These are phyloP conservation scores for Microcaecilia unicolor DNA, from an alignment of 2,797 vertebrate genomes.

Conservation along the genomic window DNA sequence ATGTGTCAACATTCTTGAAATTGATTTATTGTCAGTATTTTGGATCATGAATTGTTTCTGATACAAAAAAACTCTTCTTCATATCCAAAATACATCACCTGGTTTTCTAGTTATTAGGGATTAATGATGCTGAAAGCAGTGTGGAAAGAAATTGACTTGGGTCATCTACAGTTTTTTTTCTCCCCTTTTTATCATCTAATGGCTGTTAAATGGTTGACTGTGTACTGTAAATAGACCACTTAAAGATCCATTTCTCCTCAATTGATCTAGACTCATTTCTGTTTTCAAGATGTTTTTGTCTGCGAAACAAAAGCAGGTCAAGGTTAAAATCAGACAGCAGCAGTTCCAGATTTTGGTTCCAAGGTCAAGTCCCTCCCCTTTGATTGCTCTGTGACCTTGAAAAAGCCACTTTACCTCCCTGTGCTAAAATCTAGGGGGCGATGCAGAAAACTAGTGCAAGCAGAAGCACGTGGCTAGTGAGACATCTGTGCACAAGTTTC, in stretches of 20 bases:
- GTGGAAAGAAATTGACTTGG: constrained; percentile 1
- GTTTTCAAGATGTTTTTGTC: rapidly evolving
- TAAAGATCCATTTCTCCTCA: background rate
- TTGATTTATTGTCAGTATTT: constrained; percentile 34
- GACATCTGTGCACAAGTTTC: too few relatives aligned
- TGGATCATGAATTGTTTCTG: constrained; percentile 22
- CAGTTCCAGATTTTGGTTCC: too few relatives aligned
- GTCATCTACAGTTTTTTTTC: background rate
- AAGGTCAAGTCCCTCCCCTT: too few relatives aligned
- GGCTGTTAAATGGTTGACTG: rapidly evolving
- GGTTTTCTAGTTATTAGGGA: constrained; percentile 29
- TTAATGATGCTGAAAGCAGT: constrained; percentile 25
- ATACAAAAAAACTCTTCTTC: constrained; percentile 29
- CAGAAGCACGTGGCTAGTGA: too few relatives aligned
- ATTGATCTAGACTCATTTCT: rapidly evolving
- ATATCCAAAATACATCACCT: constrained; percentile 12
- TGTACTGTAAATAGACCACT: rapidly evolving
- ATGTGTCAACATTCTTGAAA: constrained; percentile 11
- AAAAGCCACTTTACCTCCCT: too few relatives aligned
- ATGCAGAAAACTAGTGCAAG: too few relatives aligned
- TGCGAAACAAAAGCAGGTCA: too few relatives aligned
- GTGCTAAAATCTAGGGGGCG: too few relatives aligned
- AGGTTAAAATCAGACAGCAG: too few relatives aligned
- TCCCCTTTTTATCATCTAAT: rapidly evolving
- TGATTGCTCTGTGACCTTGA: too few relatives aligned